Evolutionary conservation across 2,888 invertebrate species (phyloP).

Genomic region (Pyrocoelia pectoralis): DNA sequence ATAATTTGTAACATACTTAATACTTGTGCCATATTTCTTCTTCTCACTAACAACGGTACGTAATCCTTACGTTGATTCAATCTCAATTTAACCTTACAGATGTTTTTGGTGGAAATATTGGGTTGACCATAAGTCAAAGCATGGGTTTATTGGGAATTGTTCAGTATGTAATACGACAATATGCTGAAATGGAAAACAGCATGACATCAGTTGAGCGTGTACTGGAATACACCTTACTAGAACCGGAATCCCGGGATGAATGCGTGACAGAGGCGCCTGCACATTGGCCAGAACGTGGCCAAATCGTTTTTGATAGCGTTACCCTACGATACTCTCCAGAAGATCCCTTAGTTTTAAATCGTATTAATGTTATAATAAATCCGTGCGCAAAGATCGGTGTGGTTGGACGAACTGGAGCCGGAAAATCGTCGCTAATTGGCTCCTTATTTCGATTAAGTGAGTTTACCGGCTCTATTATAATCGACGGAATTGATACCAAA

Average conservation of each 20-base stretch:
- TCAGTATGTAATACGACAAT: constrained; percentile 78
- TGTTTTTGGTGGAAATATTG: constrained; percentile 69
- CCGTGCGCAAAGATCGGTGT: constrained; percentile 79
- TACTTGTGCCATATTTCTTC: constrained; percentile 61
- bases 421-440: constrained; percentile 79
- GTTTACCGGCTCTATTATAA: constrained; percentile 78
- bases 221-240: constrained; percentile 59
- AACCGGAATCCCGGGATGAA: constrained; percentile 49
- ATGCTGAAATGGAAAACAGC: constrained; percentile 80
- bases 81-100: constrained; percentile 1
- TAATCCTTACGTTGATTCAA: not conserved
- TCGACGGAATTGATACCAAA: constrained; percentile 80
- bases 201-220: constrained; percentile 92
- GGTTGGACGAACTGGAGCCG: constrained; percentile 85
- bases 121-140: constrained; percentile 83
- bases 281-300: constrained; percentile 77
- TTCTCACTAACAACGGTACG: constrained; percentile 40
- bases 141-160: constrained; percentile 72
- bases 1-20: constrained; percentile 70
- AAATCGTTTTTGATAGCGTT: constrained; percentile 72
- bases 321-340: constrained; percentile 75
- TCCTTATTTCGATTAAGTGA: constrained; percentile 84
- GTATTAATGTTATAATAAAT: constrained; percentile 72
- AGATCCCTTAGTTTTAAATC: constrained; percentile 77
- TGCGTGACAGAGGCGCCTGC: constrained; percentile 65